These are phyloP conservation scores for Xiphias gladius DNA, from an alignment of 2,113 vertebrate genomes.

Conservation along the genomic window DNA sequence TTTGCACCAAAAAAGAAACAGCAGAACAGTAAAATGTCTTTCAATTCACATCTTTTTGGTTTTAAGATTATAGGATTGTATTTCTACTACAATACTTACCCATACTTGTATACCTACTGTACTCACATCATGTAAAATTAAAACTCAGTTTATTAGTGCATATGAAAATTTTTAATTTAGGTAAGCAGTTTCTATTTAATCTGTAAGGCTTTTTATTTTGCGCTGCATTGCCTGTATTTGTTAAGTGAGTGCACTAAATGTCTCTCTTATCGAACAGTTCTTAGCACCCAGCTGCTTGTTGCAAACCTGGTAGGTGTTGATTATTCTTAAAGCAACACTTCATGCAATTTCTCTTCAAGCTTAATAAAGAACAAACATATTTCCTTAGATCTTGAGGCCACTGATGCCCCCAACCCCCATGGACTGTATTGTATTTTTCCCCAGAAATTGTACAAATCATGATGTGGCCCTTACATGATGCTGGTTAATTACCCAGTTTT, in stretches of 20 bases:
- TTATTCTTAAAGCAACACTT: constrained; percentile 28
- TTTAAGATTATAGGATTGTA: constrained; percentile 43
- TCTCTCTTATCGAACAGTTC: constrained; percentile 25
- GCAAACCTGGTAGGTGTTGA: constrained; percentile 29
- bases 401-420: not conserved
- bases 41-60: not conserved
- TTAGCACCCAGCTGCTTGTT: constrained; percentile 26
- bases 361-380: constrained; percentile 41
- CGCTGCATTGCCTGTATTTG: constrained; percentile 34
- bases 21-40: not conserved
- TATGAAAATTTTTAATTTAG: constrained; percentile 42
- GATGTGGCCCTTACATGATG: constrained; percentile 13
- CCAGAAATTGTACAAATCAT: constrained; percentile 12
- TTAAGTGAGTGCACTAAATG: constrained; percentile 40
- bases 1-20: constrained; percentile 17
- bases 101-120: constrained; percentile 42
- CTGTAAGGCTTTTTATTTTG: constrained; percentile 49
- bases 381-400: constrained; percentile 5
- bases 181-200: constrained; percentile 24
- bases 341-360: constrained; percentile 14
- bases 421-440: not conserved
- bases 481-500: constrained; percentile 15
- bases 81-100: constrained; percentile 57
- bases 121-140: constrained; percentile 52
- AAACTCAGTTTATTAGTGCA: constrained; percentile 48